phyloP scores from a whole-genome alignment of 2,113 vertebrate species.

The Acrocephalus arundinaceus region DNA sequence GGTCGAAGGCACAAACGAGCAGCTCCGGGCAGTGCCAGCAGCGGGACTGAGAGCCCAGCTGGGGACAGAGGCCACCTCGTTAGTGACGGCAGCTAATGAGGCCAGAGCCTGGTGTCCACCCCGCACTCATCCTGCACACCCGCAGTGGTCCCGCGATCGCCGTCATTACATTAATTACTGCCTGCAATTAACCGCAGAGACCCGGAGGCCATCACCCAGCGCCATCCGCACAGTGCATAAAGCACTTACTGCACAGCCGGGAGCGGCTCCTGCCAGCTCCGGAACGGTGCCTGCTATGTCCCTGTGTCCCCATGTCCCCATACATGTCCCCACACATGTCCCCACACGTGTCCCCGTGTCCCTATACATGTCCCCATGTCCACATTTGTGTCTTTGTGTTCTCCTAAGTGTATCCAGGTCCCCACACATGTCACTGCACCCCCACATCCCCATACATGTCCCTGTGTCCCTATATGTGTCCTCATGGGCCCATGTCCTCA shows the following conservation, averaged over 20 bases:
- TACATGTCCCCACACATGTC: background rate
- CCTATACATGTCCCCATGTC: too few relatives aligned
- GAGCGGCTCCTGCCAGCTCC: background rate
- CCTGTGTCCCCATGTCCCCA: background rate
- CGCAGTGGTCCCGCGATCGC: background rate
- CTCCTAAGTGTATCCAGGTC: background rate
- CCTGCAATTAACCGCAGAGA: constrained; percentile 12
- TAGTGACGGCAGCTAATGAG: background rate
- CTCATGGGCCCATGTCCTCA: too few relatives aligned
- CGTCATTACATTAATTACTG: background rate
- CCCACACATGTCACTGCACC: background rate
- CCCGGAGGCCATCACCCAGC: background rate
- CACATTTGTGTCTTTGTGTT: background rate
- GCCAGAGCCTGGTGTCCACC: accelerated
- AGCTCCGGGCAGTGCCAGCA: background rate
- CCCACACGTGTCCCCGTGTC: background rate
- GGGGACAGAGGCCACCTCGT: background rate
- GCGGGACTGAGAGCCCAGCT: background rate
- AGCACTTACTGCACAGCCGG: background rate
- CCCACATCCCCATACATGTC: background rate
- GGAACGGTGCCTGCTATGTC: accelerated
- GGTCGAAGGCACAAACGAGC: background rate
- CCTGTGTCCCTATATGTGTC: background rate
- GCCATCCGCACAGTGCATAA: background rate
- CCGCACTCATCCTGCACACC: background rate